Percentiles rank a stretch among this genome's conserved stretches.
Conservation (phyloP, 2,113 vertebrate genomes). For the Crotalus helleri region DNA sequence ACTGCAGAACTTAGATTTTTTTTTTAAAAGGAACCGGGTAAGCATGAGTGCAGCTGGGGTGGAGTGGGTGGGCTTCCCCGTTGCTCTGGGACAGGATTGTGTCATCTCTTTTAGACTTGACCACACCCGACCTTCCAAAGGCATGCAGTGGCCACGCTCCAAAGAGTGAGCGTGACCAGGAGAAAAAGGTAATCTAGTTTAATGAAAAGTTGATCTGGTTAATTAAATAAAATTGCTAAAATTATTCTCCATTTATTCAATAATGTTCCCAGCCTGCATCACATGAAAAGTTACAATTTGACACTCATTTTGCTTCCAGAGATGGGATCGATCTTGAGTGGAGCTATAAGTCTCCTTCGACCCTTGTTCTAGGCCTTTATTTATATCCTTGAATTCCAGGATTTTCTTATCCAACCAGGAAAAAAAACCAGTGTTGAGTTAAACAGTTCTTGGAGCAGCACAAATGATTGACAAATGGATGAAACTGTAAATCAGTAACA, state of each 20-base stretch:
- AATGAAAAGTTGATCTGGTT: not conserved
- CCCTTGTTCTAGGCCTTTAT: not conserved
- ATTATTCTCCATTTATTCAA: not conserved
- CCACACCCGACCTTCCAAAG: not conserved
- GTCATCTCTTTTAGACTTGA: not conserved
- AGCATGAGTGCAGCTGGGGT: not conserved
- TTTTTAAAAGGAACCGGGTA: not conserved
- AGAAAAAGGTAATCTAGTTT: not conserved
- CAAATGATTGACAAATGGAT: not conserved
- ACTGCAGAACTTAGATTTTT: not conserved
- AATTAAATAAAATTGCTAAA: not conserved
- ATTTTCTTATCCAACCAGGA: not conserved
- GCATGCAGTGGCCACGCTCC: not conserved
- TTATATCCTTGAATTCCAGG: not conserved
- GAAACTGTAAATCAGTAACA: not conserved
- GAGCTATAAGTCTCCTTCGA: not conserved
- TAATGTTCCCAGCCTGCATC: not conserved
- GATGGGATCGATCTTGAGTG: not conserved
- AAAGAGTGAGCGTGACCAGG: not conserved
- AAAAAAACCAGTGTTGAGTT: not conserved
- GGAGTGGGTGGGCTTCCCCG: not conserved
- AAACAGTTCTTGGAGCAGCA: not conserved
- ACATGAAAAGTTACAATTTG: not conserved
- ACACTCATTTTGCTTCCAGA: not conserved
- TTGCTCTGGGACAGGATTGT: not conserved